Base-by-base conservation (phyloP, 2,797 vertebrate genomes). In the Xerus rutilus region DNA sequence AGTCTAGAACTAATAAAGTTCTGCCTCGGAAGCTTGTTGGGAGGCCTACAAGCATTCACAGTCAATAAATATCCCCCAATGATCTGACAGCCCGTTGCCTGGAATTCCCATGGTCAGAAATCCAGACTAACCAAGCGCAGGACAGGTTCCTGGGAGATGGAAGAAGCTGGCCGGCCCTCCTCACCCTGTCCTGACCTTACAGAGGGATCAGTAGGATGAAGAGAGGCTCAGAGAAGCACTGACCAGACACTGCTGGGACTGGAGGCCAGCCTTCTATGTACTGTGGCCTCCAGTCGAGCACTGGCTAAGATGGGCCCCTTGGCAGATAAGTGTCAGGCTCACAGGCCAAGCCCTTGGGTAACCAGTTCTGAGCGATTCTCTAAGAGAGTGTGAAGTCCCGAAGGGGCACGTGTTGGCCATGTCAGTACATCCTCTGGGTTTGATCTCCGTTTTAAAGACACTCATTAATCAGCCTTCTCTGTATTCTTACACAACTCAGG, bases 401-500 rank as follows among this genome's bases (percentile, higher is more conserved):
- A 13, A 30, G 59, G 94, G 70, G 30, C 14, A 1, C 65, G 13
- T 17, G 87, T 32, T 2, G 5, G 91, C 76, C 43, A 45, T 5
- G 7, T 77, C 14, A 1, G 28, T 77, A 30, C 45, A 76, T 77
- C 85, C 89, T 96, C 73, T 7, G 74, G 52, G 87, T 82, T 77
- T 96, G 78, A 93, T 94, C 93, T 25, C 2, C 39, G 54, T 91
- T 81, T 95, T 78, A 86, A 94, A 92, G 93, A 62, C 39, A 14
- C 45, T 89, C 79, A 86, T 96, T 93, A 92, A 82, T 95, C 91
- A 95, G 74, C 1, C 11, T 64, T 17, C 1, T 4, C 81, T 94
- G 79, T 96, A 89, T 94, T 97, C 96, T 96, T 93, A 96, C 93
- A 85, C 47, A 49, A 49, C 64, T 64, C 85, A 21, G 18, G 90